These are phyloP conservation scores for Eristalis tenax DNA, from an alignment of 2,888 invertebrate species.

Conservation along the genomic window DNA sequence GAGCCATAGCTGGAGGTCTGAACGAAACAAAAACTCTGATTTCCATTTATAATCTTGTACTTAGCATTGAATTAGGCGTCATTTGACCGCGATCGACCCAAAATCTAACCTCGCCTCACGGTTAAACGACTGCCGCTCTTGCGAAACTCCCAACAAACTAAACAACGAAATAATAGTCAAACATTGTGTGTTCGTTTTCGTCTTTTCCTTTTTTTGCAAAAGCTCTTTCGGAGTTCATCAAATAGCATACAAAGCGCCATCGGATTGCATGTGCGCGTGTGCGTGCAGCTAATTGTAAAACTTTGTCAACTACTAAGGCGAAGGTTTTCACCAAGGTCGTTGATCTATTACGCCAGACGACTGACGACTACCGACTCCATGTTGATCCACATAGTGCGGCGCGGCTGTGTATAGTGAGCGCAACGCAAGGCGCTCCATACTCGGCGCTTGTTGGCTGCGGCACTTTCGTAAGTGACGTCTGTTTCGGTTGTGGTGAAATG, in stretches of 20 bases:
- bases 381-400: constrained; percentile 45
- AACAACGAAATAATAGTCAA: constrained; percentile 19
- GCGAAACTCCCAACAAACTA: constrained; percentile 22
- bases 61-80: constrained; percentile 44
- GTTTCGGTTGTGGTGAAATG: constrained; percentile 57
- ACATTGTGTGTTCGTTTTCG: not conserved
- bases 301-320: constrained; percentile 59
- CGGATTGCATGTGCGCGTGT: constrained; percentile 44
- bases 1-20: constrained; percentile 4
- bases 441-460: not conserved
- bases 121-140: constrained; percentile 47
- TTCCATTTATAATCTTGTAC: constrained; percentile 43
- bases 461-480: constrained; percentile 1
- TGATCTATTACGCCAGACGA: constrained; percentile 61
- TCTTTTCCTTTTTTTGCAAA: constrained; percentile 30
- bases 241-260: constrained; percentile 17
- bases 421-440: not conserved
- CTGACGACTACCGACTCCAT: constrained; percentile 2
- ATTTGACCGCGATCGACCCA: constrained; percentile 54
- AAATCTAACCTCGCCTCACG: constrained; percentile 57
- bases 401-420: not conserved
- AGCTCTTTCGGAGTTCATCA: constrained; percentile 41
- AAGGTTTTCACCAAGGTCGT: constrained; percentile 71
- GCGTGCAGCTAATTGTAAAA: constrained; percentile 48
- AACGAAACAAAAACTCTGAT: not conserved